Evolutionary conservation across 2,113 vertebrate species (phyloP), one percentile per base, ranked within the genome.

Genomic region (Sapajus apella): DNA sequence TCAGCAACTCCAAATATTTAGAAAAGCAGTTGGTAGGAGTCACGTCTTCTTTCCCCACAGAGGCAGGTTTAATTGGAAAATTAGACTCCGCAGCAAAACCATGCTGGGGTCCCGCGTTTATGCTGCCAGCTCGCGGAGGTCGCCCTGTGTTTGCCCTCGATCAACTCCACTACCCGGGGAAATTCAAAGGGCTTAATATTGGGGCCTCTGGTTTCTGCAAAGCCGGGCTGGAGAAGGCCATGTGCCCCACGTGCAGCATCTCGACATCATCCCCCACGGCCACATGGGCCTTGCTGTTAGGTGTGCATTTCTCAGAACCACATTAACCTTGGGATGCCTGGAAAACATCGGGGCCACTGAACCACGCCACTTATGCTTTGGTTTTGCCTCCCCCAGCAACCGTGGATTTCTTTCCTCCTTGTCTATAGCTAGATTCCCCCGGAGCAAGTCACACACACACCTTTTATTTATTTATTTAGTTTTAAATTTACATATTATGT

Each of bases 91-190:
- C 47, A 40, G 66, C 21, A 45, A 37, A 10, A 30, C 61, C 61
- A 37, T 5, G 55, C 25, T 16, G 66, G 64, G 21, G 14, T 32
- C 12, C 21, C 2, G 7, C 2, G 20, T 50, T 23, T 9, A 5
- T 0, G 3, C 61, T 3, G 45, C 0, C 3, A 10, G 10, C 27
- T 17, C 5, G 0, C 1, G 1, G 72, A 20, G 4, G 1, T 25
- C 8, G 1, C 11, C 64, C 13, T 23, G 13, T 7, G 1, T 7
- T 52, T 55, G 64, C 6, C 3, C 50, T 21, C 5, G 16, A 16
- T 13, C 30, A 13, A 25, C 8, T 32, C 40, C 23, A 13, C 7
- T 1, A 1, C 5, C 37, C 3, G 0, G 55, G 68, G 80, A 73
- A 47, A 73, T 21, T 16, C 23, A 45, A 82, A 55, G 61, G 18